Evolutionary conservation across 2,113 vertebrate genomes (phyloP).

Genomic region (Sterna hirundo): DNA sequence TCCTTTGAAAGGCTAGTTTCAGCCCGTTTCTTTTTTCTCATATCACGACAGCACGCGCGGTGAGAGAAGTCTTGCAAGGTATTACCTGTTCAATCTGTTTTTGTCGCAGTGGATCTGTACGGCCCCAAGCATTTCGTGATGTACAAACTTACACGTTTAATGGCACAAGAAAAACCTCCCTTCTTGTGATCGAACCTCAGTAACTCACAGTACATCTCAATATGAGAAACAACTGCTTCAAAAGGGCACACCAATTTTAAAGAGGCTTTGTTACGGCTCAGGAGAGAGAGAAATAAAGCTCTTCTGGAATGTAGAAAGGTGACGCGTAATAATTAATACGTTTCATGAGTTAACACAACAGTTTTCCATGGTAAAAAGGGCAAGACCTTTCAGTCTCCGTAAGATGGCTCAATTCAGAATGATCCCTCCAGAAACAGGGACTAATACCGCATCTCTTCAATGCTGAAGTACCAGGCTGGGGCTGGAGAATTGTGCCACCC

Average conservation of each 20-base stretch:
- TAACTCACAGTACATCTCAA: conserved; percentile 78
- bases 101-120: conserved; percentile 23
- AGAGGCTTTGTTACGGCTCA: conserved; percentile 70
- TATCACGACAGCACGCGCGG: neutral
- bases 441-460: conserved; percentile 26
- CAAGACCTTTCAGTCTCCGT: conserved; percentile 71
- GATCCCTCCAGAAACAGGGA: conserved; percentile 73
- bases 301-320: conserved; percentile 82
- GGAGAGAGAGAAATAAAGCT: conserved; percentile 72
- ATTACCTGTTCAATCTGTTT: conserved; percentile 27
- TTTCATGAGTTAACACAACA: conserved; percentile 74
- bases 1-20: conserved; percentile 41
- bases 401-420: conserved; percentile 76
- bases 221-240: conserved; percentile 81
- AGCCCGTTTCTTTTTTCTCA: conserved; percentile 9
- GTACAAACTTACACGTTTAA: conserved; percentile 48
- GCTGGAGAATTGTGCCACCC: conserved; percentile 13
- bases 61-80: conserved; percentile 4
- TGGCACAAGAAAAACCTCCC: conserved; percentile 75
- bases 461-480: conserved; percentile 58
- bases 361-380: conserved; percentile 68
- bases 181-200: conserved; percentile 69
- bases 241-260: conserved; percentile 64
- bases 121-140: conserved; percentile 36
- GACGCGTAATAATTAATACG: conserved; percentile 51